Percentiles rank a stretch among this genome's conserved stretches.
Conservation (phyloP, 2,113 vertebrate genomes). For the Kryptolebias marmoratus region DNA sequence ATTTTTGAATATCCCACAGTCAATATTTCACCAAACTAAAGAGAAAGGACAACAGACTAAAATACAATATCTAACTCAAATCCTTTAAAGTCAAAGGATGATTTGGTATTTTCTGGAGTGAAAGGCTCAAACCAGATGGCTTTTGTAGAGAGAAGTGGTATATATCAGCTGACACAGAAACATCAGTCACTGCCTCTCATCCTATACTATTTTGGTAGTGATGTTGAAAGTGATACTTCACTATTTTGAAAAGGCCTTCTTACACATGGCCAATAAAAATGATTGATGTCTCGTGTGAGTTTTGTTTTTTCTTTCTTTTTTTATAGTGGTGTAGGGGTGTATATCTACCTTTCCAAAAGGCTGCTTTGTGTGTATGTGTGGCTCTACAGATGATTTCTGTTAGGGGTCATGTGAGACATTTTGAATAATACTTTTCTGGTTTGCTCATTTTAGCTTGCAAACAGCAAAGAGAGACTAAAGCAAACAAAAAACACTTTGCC, state of each 20-base stretch:
- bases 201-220: constrained; percentile 59
- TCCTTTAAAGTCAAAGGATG: neutral
- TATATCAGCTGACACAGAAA: constrained; percentile 32
- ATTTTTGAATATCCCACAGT: neutral
- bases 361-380: constrained; percentile 6
- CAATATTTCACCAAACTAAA: neutral
- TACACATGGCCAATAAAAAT: constrained; percentile 81
- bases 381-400: constrained; percentile 68
- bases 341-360: constrained; percentile 45
- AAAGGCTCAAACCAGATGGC: constrained; percentile 1
- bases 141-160: constrained; percentile 23
- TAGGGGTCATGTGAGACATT: constrained; percentile 36
- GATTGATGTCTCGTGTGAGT: constrained; percentile 68
- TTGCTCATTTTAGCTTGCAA: neutral
- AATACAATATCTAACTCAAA: too few relatives aligned
- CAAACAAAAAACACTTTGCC: too few relatives aligned
- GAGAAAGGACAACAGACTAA: neutral
- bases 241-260: constrained; percentile 72
- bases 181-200: constrained; percentile 62
- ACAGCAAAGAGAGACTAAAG: too few relatives aligned
- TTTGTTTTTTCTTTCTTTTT: neutral
- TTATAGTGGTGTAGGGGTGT: constrained; percentile 41
- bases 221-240: constrained; percentile 78
- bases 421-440: neutral
- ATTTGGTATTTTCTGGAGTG: constrained; percentile 5